Base-by-base conservation (phyloP, 2,797 vertebrate species). In the Trachurus trachurus region DNA sequence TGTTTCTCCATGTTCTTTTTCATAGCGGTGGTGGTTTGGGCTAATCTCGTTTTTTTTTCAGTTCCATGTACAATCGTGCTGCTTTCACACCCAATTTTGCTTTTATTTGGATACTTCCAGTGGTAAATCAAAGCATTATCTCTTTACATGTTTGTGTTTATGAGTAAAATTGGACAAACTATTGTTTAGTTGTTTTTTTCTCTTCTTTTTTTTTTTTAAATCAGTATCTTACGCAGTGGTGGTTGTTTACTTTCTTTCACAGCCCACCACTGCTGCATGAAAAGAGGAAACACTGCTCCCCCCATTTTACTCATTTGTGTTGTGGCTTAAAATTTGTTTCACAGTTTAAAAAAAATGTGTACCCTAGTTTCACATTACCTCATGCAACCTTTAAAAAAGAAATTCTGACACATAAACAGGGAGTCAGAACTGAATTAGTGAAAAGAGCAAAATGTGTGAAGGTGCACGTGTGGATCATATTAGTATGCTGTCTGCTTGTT, bases 71-170 rank as follows among this genome's bases (percentile, higher is more conserved):
- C 71, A 42, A 72, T 83, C 1, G 7, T 37, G 57, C 80, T 85
- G 75, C 80, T 84, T 82, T 76, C 75, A 70, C 47, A 78, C 69
- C 77, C 78, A 71, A 22, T 87, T 88, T 90, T 87, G 82, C 80
- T 92, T 92, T 90, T 84, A 86, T 86, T 89, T 87, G 78, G 75
- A 85, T 74, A 86, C 75, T 83, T 78, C 67, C 80, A 70, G 77
- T 87, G 81, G 58, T 78, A 82, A 87, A 90, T 87, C 19, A n/a
- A 87, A 82, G 26, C 78, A 90, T 86, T 87, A 71, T 80, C 74
- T 73, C 68, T 83, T 53, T 71, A 69, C 72, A 66, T 77, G 56
- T 90, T 82, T 87, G 79, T 88, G 83, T 83, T 88, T 53, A 66
- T 76, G 53, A 85, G 81, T 87, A 78, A 83, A 82, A 22, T 81